Conservation (phyloP, 2,113 vertebrate species). For the Phodopus roborovskii region DNA sequence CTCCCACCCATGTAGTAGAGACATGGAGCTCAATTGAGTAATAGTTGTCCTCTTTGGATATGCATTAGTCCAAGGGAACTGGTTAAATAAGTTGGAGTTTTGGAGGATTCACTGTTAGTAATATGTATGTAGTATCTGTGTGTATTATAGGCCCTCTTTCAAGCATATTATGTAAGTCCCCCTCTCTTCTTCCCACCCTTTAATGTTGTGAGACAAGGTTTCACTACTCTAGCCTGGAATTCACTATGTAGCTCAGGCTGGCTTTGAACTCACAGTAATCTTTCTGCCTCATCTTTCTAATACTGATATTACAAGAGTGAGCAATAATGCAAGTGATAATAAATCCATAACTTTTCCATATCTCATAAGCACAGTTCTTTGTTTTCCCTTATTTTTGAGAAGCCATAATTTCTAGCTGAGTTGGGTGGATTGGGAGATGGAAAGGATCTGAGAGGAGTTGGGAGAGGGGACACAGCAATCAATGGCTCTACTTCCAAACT, state of each 20-base stretch:
- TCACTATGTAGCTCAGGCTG: not conserved
- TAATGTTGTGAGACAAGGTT: not conserved
- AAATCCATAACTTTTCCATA: conserved; percentile 4
- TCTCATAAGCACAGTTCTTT: not conserved
- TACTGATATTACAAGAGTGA: not conserved
- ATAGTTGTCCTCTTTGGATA: not conserved
- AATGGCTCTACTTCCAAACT: not conserved
- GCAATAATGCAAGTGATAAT: not conserved
- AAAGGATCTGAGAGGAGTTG: not conserved
- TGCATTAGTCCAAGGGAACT: not conserved
- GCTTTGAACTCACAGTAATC: not conserved
- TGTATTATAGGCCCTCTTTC: not conserved
- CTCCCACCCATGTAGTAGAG: not conserved
- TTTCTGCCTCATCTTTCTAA: not conserved
- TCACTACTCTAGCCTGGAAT: not conserved
- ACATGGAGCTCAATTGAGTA: not conserved
- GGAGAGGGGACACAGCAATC: not conserved
- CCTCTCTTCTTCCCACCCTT: too few relatives aligned
- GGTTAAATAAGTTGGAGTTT: not conserved
- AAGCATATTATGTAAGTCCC: not conserved
- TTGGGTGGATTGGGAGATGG: not conserved
- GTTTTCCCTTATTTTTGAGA: not conserved
- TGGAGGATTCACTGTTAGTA: not conserved
- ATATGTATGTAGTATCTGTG: not conserved
- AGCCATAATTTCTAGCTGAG: not conserved